Conservation (phyloP, 2,888 invertebrate genomes). For the Exocentrus adspersus region DNA sequence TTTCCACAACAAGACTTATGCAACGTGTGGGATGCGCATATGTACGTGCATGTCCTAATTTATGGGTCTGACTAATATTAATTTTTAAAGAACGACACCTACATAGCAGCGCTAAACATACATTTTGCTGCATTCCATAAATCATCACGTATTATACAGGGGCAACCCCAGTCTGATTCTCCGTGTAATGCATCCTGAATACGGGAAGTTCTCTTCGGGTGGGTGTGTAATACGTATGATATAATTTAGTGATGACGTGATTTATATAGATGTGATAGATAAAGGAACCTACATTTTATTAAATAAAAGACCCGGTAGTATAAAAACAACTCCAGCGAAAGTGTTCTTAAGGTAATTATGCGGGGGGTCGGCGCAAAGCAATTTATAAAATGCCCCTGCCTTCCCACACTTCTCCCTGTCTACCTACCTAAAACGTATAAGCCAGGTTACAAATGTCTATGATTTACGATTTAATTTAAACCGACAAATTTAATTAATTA, state of each 20-base stretch:
- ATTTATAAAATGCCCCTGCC: conserved; percentile 14
- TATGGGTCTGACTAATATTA: conserved; percentile 7
- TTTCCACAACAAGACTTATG: background rate
- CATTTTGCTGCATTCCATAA: conserved; percentile 7
- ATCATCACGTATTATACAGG: background rate
- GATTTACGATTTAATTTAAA: conserved; percentile 44
- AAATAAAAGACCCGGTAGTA: no score
- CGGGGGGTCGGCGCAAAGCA: conserved; percentile 2
- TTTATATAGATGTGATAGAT: no score
- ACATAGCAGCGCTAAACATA: conserved; percentile 1
- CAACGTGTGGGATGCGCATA: background rate
- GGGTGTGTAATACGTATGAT: no score
- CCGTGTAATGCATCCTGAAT: no score
- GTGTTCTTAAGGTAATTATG: conserved; percentile 7
- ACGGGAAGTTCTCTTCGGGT: no score
- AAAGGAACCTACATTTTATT: no score
- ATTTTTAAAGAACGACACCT: conserved; percentile 14
- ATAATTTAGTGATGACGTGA: no score
- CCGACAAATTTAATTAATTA: conserved; percentile 44
- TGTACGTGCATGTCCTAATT: conserved; percentile 5
- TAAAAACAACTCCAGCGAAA: conserved; percentile 4
- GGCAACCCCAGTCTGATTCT: no score
- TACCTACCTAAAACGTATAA: conserved; percentile 16
- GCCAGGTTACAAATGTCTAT: conserved; percentile 35
- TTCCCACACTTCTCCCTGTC: conserved; percentile 8